Evolutionary conservation across 2,113 vertebrate species (phyloP).

Genomic region (Typhlomys cinereus): DNA sequence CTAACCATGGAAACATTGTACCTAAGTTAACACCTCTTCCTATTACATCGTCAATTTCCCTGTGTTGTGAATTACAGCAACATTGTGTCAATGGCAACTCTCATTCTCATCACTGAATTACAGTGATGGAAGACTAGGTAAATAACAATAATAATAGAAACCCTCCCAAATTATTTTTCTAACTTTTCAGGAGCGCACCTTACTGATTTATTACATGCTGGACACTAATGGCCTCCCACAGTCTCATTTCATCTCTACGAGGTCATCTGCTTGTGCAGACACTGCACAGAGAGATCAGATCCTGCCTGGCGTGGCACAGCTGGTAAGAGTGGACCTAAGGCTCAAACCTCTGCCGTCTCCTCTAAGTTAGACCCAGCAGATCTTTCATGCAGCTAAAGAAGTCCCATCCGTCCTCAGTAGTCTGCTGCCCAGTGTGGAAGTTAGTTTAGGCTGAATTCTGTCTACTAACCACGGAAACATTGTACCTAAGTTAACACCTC

Average conservation of each 20-base stretch:
- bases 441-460: conserved; percentile 7
- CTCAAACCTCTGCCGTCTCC: no score
- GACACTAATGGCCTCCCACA: background rate
- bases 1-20: background rate
- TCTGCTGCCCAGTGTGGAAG: background rate
- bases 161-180: background rate
- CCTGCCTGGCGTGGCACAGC: background rate
- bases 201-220: background rate
- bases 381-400: background rate
- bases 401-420: background rate
- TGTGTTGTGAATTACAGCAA: background rate
- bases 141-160: background rate
- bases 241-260: background rate
- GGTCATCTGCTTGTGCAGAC: background rate
- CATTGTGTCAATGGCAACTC: background rate
- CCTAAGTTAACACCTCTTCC: background rate
- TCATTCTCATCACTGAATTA: background rate
- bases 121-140: background rate
- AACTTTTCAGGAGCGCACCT: background rate
- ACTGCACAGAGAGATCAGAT: background rate
- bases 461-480: no score
- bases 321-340: background rate
- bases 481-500: no score
- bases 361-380: background rate
- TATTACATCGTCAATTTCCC: background rate